Conservation (phyloP, 2,113 vertebrate genomes). For the Furnarius figulus region DNA sequence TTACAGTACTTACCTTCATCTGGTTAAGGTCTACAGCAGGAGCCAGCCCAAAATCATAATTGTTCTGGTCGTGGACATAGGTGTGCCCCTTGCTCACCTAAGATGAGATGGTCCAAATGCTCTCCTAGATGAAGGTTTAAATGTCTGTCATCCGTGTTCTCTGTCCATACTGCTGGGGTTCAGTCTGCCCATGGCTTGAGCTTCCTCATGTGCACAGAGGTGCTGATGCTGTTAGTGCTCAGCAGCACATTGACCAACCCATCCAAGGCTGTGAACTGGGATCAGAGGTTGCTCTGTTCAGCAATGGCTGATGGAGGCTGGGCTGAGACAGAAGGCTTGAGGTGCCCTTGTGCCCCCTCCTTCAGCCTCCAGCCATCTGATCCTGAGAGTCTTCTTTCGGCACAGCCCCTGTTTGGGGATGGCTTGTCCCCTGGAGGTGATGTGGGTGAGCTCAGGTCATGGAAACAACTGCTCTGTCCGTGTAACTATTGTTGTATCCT, state of each 20-base stretch:
- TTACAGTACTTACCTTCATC: background rate
- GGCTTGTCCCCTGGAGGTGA: background rate
- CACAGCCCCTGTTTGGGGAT: background rate
- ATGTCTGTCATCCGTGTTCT: accelerated
- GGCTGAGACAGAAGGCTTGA: background rate
- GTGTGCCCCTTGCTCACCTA: background rate
- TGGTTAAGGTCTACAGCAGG: background rate
- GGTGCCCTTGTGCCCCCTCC: background rate
- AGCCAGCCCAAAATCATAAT: background rate
- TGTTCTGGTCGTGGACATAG: background rate
- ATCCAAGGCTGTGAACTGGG: background rate
- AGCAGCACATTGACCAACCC: background rate
- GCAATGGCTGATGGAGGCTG: background rate
- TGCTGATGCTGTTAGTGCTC: background rate
- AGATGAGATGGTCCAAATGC: background rate
- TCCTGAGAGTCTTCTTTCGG: background rate
- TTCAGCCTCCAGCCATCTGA: too few relatives aligned
- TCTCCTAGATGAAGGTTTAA: background rate
- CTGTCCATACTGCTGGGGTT: background rate
- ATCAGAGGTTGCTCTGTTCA: background rate
- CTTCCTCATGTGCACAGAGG: accelerated
- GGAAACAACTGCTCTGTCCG: accelerated
- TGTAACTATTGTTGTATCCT: background rate
- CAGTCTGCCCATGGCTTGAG: too few relatives aligned
- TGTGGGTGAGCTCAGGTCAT: background rate